A percentile compares a stretch with the other conserved stretches of the same genome.
These are phyloP conservation scores for Crypturellus undulatus DNA, from an alignment of 2,113 vertebrate species.

Conservation along the genomic window DNA sequence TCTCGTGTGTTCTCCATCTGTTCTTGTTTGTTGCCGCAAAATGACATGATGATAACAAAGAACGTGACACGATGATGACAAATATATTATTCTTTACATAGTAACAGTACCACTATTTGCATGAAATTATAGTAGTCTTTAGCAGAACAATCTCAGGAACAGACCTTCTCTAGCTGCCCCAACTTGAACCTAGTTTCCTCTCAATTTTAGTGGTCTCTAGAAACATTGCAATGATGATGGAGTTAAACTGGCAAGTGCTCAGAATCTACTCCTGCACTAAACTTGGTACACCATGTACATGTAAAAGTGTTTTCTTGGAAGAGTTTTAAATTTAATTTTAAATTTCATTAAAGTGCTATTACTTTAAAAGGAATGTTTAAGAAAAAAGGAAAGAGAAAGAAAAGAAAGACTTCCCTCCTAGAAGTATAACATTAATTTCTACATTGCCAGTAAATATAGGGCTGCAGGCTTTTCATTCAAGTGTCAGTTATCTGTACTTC, in stretches of 20 bases:
- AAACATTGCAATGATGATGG: not conserved
- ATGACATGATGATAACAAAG: not conserved
- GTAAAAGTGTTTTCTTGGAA: not conserved
- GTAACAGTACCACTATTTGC: not conserved
- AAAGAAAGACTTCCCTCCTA: no score
- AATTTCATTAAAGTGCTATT: not conserved
- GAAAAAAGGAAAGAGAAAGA: not conserved
- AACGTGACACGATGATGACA: not conserved
- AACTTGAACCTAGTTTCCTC: not conserved
- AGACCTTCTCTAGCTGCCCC: not conserved
- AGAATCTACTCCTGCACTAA: no score
- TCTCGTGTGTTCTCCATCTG: not conserved
- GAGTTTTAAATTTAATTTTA: not conserved
- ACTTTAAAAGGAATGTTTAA: not conserved
- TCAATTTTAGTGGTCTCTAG: not conserved
- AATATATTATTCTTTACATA: not conserved
- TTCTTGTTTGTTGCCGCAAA: not conserved
- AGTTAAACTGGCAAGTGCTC: accelerated
- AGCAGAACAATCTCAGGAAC: not conserved
- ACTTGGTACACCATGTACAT: not conserved
- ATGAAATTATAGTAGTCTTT: not conserved
- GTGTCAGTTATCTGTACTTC: not conserved
- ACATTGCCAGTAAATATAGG: not conserved
- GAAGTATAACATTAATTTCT: not conserved
- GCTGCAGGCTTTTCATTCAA: not conserved